Base-by-base conservation (phyloP, 92 coral and sea anemone species). In the Bergia sp. region DNA sequence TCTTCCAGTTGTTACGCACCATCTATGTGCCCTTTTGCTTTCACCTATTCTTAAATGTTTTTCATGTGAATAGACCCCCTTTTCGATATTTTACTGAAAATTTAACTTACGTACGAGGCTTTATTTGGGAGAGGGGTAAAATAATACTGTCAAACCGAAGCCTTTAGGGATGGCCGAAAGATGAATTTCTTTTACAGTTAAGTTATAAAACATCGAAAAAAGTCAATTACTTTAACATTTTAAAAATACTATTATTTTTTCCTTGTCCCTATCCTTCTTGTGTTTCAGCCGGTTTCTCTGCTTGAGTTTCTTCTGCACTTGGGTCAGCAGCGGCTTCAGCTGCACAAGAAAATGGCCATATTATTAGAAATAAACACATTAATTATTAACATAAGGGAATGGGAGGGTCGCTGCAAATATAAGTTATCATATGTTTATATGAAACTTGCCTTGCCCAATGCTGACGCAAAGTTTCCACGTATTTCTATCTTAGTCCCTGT, bases 211-310 rank as follows among this genome's bases (percentile, higher is more conserved):
- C 20, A 21, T 4, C 7, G 5, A 61, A 61, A 53, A 50, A 50
- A 1, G 57, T 50, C 57, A 50, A 0, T 9, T 61, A 18, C 20
- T 16, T 21, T 3, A 0, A 20, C n/a, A 21, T 21, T 73, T n/a
- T 73, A 23, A 73, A 72, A 73, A 10, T 36, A 37, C 42, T 73
- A 21, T 73, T 38, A 20, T 8, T 37, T 13, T 87, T 58, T 39
- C 21, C 74, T 8, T 37, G 37, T 12, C 77, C 20, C 67, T 89
- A 76, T 85, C 47, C 72, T 21, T 57, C 85, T 39, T 87, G 78
- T 41, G 57, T 20, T n/a, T 87, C 87, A 64, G 86, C 89, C 37
- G 92, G 79, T 55, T 72, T 80, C 53, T 88, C 87, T 64, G 85
- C 91, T 37, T 81, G 85, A 0, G 39, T 86, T 20, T 53, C 85